These are phyloP conservation scores for Drosophila longiperda DNA, from an alignment of 2,888 invertebrate species.

Conservation along the genomic window DNA sequence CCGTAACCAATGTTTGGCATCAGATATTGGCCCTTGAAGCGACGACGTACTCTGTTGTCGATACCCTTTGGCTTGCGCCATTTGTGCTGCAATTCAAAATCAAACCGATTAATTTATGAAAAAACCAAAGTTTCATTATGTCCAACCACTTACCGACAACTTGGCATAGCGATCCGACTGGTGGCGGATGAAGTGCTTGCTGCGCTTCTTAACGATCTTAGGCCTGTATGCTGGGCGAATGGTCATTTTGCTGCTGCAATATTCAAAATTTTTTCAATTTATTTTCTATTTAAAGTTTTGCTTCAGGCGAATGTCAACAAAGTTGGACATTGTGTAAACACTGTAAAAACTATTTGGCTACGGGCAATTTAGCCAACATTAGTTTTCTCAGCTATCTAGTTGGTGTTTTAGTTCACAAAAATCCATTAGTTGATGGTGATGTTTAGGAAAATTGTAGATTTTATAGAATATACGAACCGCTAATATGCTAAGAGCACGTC, in stretches of 20 bases:
- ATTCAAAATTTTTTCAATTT: conserved; percentile 22
- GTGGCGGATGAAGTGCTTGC: conserved; percentile 99
- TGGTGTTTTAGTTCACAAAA: conserved; percentile 30
- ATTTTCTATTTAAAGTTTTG: conserved; percentile 6
- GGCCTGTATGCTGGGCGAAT: conserved; percentile 95
- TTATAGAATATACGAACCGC: conserved; percentile 76
- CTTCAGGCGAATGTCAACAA: conserved; percentile 61
- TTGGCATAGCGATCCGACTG: conserved; percentile 99
- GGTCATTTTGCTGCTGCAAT: conserved; percentile 89
- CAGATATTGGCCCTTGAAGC: conserved; percentile 99
- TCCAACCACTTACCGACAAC: conserved; percentile 89
- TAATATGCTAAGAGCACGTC: conserved; percentile 82
- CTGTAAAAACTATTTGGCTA: background rate
- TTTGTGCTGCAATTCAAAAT: conserved; percentile 89
- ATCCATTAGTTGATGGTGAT: conserved; percentile 57
- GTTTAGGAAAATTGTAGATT: conserved; percentile 75
- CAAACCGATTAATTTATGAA: conserved; percentile 8
- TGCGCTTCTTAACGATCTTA: conserved; percentile 97
- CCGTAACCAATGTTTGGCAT: conserved; percentile 99
- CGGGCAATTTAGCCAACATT: conserved; percentile 40
- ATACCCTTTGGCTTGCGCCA: conserved; percentile 99
- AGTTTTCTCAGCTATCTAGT: conserved; percentile 26
- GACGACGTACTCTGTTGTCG: conserved; percentile 99
- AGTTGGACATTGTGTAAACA: conserved; percentile 19
- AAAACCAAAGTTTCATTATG: background rate